Conservation (phyloP, 2,797 vertebrate species). For the Phrynocephalus guinanensis region DNA sequence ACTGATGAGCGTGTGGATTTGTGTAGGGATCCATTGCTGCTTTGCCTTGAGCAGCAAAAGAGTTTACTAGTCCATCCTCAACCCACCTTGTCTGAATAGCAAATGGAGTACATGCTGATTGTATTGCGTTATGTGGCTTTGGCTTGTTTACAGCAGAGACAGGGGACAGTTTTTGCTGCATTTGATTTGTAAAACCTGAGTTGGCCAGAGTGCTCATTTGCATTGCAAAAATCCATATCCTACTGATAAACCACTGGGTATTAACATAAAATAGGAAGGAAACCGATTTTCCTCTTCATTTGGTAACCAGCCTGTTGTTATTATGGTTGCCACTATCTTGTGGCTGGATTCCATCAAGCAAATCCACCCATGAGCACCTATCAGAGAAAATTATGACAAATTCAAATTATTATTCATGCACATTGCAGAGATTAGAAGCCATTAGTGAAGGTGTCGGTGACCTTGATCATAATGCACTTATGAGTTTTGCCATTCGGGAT, state of each 20-base stretch:
- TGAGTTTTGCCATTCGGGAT: neutral
- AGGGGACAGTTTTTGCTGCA: neutral
- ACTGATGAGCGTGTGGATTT: neutral
- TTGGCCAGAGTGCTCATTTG: neutral
- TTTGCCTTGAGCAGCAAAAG: neutral
- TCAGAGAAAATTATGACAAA: neutral
- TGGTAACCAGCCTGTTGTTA: neutral
- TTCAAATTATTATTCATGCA: neutral
- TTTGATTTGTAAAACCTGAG: neutral
- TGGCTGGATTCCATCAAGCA: neutral
- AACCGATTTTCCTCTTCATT: too few relatives aligned
- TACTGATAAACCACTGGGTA: neutral
- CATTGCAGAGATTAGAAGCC: neutral
- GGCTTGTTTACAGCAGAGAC: neutral
- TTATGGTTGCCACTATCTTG: neutral
- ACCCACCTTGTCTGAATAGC: neutral
- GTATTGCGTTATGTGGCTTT: neutral
- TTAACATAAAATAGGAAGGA: neutral
- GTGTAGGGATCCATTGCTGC: neutral
- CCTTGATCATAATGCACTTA: neutral
- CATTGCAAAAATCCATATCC: neutral
- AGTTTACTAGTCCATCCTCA: neutral
- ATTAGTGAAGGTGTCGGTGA: neutral
- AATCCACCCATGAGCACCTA: neutral
- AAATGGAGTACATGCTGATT: neutral